Evolutionary conservation across 2,113 vertebrate genomes (phyloP), one percentile per base, ranked within the genome.

Genomic region (Notothenia rossii): DNA sequence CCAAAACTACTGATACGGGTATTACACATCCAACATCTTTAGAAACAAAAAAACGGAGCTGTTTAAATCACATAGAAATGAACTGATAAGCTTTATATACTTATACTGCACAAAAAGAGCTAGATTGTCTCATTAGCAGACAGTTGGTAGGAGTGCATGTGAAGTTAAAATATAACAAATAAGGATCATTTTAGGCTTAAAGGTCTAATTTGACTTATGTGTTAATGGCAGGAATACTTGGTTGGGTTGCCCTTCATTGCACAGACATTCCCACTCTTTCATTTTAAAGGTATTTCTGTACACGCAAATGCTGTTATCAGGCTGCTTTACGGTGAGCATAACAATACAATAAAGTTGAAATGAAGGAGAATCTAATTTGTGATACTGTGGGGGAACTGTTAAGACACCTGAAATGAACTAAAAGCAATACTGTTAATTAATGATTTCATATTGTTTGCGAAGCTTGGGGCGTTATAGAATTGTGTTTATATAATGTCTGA

Each of bases 381-480:
- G 58, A 43, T 10, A 8, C 54, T 46, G 18, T 22, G 45, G 11
- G 11, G 49, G 45, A 73, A 7, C 33, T 40, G 54, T 55, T 36
- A 72, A 18, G 33, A 82, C 56, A 55, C 29, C 60, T 74, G 51
- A 54, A 17, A 46, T 58, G 18, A 66, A 53, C 45, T 58, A 17
- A 65, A 45, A 77, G 36, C 25, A 53, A 20, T 15, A 33, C 64
- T 78, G 70, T 50, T 81, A 75, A 87, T 88, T 0, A 81, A 75
- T 64, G 56, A 72, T 43, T 72, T 4, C 48, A 71, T 77, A 74
- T 59, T 85, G 75, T 83, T 85, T 88, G 64, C 77, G 12, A 3
- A 45, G 43, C 64, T 74, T n/a, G 12, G 50, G 48, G 82, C 36
- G 33, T 62, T 75, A 68, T 8, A 64, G 46, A 40, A 20, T 40